phyloP scores from a whole-genome alignment of 1,140 invertebrate genomes.

The Micrasema minimum region DNA sequence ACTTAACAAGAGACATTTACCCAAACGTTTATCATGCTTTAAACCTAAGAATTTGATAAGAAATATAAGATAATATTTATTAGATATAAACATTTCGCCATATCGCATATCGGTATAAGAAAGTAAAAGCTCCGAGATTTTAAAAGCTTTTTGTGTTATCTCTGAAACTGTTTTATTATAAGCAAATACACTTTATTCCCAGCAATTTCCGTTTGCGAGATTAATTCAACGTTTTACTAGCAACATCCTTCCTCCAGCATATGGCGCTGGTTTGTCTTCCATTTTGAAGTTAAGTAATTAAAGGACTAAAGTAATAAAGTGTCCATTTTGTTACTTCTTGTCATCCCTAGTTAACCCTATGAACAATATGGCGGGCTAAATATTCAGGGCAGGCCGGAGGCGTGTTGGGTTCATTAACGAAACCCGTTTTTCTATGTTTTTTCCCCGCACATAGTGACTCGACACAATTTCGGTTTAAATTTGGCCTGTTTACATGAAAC shows the following conservation, averaged over 20 bases:
- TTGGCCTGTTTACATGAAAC: conserved; percentile 12
- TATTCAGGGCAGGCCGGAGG: conserved; percentile 23
- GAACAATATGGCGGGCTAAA: conserved; percentile 16
- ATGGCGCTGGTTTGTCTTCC: not conserved
- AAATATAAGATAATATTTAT: too few species aligned
- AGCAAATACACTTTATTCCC: too few species aligned
- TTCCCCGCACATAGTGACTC: conserved; percentile 14
- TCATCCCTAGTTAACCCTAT: conserved; percentile 15
- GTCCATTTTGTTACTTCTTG: conserved; percentile 25
- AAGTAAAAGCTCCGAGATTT: too few species aligned
- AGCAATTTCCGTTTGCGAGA: too few species aligned
- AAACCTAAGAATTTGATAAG: too few species aligned
- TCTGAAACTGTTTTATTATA: too few species aligned
- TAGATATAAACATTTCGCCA: too few species aligned
- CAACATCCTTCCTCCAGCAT: not conserved
- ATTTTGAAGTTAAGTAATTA: conserved; percentile 26
- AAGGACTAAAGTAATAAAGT: conserved; percentile 30
- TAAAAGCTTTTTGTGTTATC: too few species aligned
- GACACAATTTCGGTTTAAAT: conserved; percentile 9
- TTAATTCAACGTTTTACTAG: too few species aligned
- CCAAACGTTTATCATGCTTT: too few species aligned
- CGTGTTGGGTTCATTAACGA: conserved; percentile 33
- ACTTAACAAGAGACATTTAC: too few species aligned
- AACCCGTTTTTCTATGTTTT: conserved; percentile 1
- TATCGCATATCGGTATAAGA: too few species aligned